Evolutionary conservation across 2,797 vertebrate genomes (phyloP), one percentile per base, ranked within the genome.

Genomic region (Gastrophryne carolinensis): DNA sequence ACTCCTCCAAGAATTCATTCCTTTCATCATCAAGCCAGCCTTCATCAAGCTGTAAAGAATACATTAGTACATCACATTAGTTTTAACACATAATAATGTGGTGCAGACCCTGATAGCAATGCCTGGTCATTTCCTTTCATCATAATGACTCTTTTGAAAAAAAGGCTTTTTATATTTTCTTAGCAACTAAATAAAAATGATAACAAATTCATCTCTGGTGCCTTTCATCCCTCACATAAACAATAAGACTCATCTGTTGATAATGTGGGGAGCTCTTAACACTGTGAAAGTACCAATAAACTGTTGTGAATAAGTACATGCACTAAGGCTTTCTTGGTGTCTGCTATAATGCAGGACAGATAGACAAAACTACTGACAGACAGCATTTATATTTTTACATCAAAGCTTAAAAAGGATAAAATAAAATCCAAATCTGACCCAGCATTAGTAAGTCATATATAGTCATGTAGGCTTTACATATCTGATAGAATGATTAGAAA

Each of bases 11-110:
- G 90, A 96, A 97, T 87, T 96, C 95, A 60, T 92, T 96, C 85
- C 97, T 95, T 86, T 99, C 97, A 88, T 99, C 97, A 85, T 98
- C 96, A 85, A 98, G 88, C 97, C 97, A 98, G 76, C 92, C 93
- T 84, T 98, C 97, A 82, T 98, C 97, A 91, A 98, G 88, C 95
- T 98, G 85, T 80, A 85, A 85, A 85, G 80, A 86, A 91, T 82
- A 88, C 82, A 88, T 89, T 84, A 88, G 82, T 80, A 81, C 73
- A 77, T 88, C 82, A 81, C 58, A 79, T 84, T 82, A 87, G 81
- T 67, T 80, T 82, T 82, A 81, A 79, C 80, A 83, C 75, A 71
- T 19, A 76, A 73, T 85, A 84, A 86, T 86, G 84, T 44, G 83
- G 60, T 67, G 75, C 75, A 84, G 85, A 83, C 62, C 79, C 81